Conservation (phyloP, 2,113 vertebrate genomes). For the Mustela nigripes region DNA sequence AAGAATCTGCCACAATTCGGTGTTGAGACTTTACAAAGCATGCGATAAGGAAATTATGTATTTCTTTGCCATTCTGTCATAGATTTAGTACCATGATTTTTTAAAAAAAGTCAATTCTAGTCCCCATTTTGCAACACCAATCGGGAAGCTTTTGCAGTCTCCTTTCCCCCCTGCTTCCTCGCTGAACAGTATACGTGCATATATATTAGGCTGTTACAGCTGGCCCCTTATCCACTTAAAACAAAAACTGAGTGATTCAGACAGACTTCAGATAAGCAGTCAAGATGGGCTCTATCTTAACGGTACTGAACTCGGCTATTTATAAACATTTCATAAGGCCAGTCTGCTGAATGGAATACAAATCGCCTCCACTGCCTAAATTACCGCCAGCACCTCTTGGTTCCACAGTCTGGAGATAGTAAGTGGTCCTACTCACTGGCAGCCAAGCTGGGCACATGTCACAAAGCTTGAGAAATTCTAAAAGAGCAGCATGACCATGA, state of each 20-base stretch:
- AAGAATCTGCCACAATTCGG: neutral
- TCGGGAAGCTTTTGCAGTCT: neutral
- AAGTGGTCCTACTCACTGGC: neutral
- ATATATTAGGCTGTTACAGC: neutral
- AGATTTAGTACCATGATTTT: conserved; percentile 19
- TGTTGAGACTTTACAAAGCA: conserved; percentile 47
- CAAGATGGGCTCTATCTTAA: conserved; percentile 44
- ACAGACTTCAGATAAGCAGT: conserved; percentile 35
- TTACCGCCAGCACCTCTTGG: neutral
- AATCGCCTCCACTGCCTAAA: neutral
- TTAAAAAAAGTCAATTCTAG: neutral
- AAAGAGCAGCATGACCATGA: neutral
- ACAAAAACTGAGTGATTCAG: conserved; percentile 50
- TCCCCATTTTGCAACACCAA: conserved; percentile 21
- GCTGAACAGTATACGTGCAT: neutral
- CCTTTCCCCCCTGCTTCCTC: neutral
- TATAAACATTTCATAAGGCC: conserved; percentile 25
- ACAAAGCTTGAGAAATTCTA: conserved; percentile 23
- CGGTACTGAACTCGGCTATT: neutral
- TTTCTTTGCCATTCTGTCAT: conserved; percentile 35
- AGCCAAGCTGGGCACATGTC: neutral
- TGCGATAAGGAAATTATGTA: neutral
- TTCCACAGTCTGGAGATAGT: neutral
- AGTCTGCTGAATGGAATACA: conserved; percentile 17
- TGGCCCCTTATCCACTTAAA: conserved; percentile 48